A percentile compares a stretch with the other conserved stretches of the same genome.
phyloP scores from a whole-genome alignment of 2,888 invertebrate genomes.

The Agonopterix subpropinquella region DNA sequence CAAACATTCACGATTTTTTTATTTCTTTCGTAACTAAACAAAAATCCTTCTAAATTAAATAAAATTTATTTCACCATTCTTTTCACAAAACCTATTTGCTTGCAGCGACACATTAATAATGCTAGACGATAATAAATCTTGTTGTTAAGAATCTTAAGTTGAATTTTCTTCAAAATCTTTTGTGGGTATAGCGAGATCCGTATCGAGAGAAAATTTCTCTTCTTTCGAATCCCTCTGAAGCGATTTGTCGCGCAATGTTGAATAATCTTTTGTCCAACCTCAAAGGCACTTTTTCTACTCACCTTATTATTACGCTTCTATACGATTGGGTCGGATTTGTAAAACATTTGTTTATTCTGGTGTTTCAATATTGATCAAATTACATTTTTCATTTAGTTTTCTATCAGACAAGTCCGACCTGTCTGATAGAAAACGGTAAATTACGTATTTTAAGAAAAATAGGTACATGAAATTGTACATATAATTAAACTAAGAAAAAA shows the following conservation, averaged over 20 bases:
- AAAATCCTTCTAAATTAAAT: constrained; percentile 49
- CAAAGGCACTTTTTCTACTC: constrained; percentile 51
- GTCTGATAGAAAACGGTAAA: too few relatives aligned
- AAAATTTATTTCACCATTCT: constrained; percentile 54
- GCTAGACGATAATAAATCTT: not conserved
- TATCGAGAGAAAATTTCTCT: constrained; percentile 47
- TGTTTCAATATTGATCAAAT: not conserved
- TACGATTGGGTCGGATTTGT: not conserved
- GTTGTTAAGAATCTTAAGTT: not conserved
- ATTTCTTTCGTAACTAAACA: constrained; percentile 19
- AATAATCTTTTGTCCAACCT: constrained; percentile 56
- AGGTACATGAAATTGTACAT: too few relatives aligned
- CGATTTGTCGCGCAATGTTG: constrained; percentile 44
- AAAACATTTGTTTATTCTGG: not conserved
- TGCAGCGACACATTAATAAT: constrained; percentile 48
- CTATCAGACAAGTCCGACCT: too few relatives aligned
- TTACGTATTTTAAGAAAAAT: too few relatives aligned
- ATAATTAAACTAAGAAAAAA: too few relatives aligned
- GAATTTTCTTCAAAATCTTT: not conserved
- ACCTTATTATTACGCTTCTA: not conserved
- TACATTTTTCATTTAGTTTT: not conserved
- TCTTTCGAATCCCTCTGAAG: constrained; percentile 49
- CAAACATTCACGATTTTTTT: constrained; percentile 32
- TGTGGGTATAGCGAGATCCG: not conserved
- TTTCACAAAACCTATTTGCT: constrained; percentile 51